Percentiles rank a stretch among this genome's conserved stretches.
Conservation (phyloP, 2,888 invertebrate genomes). For the Lasioglossum calceatum region DNA sequence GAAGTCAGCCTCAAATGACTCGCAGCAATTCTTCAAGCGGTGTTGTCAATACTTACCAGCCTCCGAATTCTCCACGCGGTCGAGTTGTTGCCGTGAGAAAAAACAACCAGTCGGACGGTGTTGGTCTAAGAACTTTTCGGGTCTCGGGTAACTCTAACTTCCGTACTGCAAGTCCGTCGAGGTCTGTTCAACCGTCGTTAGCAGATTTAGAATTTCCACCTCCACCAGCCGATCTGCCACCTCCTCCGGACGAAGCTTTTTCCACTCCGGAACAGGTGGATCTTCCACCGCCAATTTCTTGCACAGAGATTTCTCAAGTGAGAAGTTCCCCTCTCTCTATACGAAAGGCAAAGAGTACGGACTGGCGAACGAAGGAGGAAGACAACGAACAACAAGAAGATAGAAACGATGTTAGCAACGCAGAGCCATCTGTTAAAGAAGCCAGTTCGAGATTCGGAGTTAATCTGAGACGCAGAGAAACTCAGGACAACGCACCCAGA, state of each 20-base stretch:
- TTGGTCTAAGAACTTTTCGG: slow-evolving; percentile 84
- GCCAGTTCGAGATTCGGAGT: slow-evolving; percentile 90
- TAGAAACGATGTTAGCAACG: slow-evolving; percentile 86
- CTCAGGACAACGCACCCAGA: slow-evolving; percentile 81
- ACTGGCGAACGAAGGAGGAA: slow-evolving; percentile 75
- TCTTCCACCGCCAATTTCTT: slow-evolving; percentile 58
- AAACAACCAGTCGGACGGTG: slow-evolving; percentile 84
- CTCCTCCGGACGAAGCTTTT: slow-evolving; percentile 86
- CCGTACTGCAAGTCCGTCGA: slow-evolving; percentile 89
- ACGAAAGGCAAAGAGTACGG: slow-evolving; percentile 77
- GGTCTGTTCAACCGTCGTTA: slow-evolving; percentile 89
- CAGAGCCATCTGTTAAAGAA: slow-evolving; percentile 90
- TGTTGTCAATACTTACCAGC: slow-evolving; percentile 86
- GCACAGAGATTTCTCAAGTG: slow-evolving; percentile 71
- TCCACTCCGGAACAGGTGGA: slow-evolving; percentile 43
- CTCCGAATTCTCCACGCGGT: slow-evolving; percentile 87
- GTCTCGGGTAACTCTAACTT: slow-evolving; percentile 83
- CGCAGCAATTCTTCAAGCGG: slow-evolving; percentile 95
- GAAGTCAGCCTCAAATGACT: slow-evolving; percentile 92
- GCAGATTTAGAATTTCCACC: slow-evolving; percentile 96
- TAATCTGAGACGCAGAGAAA: slow-evolving; percentile 88
- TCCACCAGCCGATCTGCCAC: slow-evolving; percentile 92
- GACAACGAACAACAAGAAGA: slow-evolving; percentile 80
- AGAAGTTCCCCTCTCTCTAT: slow-evolving; percentile 75
- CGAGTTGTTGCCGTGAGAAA: slow-evolving; percentile 77